Evolutionary conservation across 2,797 vertebrate species (phyloP).

Genomic region (Oreonectes daqikongensis): DNA sequence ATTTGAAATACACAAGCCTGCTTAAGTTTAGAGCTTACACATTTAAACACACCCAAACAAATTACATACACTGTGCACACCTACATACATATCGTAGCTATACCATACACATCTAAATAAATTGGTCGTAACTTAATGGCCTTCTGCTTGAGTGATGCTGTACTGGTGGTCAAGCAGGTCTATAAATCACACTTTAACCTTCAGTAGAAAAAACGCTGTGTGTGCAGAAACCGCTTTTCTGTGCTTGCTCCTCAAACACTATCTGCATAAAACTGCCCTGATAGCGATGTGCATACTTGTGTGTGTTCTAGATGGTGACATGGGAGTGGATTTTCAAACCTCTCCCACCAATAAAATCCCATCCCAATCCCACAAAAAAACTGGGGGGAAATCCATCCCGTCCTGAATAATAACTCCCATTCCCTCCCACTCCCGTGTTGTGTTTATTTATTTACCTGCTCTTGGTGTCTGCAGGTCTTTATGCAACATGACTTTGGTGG

Average conservation of each 20-base stretch:
- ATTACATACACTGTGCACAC: neutral
- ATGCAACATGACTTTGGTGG: too few relatives aligned
- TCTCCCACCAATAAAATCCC: too few relatives aligned
- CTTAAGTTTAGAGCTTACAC: too few relatives aligned
- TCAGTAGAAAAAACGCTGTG: slow-evolving; percentile 22
- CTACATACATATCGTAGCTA: neutral
- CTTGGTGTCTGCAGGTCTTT: too few relatives aligned
- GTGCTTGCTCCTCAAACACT: neutral
- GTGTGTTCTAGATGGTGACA: too few relatives aligned
- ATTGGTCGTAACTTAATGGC: slow-evolving; percentile 8
- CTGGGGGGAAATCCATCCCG: too few relatives aligned
- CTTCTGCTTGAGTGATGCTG: slow-evolving; percentile 28
- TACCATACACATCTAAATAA: neutral
- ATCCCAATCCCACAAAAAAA: too few relatives aligned
- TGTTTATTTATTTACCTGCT: too few relatives aligned
- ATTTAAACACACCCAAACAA: too few relatives aligned
- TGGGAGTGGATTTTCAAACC: too few relatives aligned
- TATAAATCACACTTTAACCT: slow-evolving; percentile 43
- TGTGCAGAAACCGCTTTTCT: slow-evolving; percentile 17
- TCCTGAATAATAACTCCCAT: too few relatives aligned
- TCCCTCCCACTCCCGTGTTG: too few relatives aligned
- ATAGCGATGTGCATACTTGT: neutral
- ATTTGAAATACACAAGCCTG: neutral
- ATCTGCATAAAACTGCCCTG: neutral
- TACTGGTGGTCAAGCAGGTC: slow-evolving; percentile 20